phyloP scores from a whole-genome alignment of 1,140 invertebrate genomes.

The Anoplolepis gracilipes region DNA sequence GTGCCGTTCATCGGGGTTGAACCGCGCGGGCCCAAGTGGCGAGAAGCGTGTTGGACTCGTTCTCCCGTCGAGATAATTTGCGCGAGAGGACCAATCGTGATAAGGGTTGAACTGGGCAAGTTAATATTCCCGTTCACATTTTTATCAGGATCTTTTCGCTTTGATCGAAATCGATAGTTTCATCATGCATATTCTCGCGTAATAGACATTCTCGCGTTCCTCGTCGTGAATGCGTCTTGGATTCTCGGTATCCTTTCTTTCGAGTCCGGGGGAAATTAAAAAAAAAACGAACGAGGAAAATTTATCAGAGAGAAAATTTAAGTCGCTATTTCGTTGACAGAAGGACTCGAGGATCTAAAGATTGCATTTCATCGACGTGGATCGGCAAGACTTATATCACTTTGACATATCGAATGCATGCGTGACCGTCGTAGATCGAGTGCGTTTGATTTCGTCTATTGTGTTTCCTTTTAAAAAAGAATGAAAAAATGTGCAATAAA shows the following conservation, averaged over 20 bases:
- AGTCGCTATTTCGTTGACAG: not conserved
- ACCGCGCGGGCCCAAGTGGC: not conserved
- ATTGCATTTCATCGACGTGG: not conserved
- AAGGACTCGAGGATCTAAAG: conserved; percentile 5
- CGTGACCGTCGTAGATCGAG: conserved; percentile 52
- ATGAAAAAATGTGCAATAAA: conserved; percentile 60
- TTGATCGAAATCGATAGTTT: conserved; percentile 41
- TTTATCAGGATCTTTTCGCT: not conserved
- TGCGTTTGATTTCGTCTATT: conserved; percentile 58
- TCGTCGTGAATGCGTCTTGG: conserved; percentile 14
- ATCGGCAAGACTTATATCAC: conserved; percentile 77
- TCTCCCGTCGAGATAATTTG: not conserved
- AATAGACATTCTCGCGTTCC: conserved; percentile 33
- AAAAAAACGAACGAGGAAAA: not conserved
- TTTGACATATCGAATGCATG: conserved; percentile 80
- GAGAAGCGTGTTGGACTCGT: not conserved
- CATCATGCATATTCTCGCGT: conserved; percentile 39
- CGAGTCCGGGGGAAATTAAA: not conserved
- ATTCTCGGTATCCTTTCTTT: conserved; percentile 4
- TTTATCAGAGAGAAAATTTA: not conserved
- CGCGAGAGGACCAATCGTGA: not conserved
- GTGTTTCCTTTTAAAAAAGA: conserved; percentile 30
- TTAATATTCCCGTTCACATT: not conserved
- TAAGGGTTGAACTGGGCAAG: not conserved
- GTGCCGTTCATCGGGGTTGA: not conserved